Evolutionary conservation across 2,113 vertebrate species (phyloP).

Genomic region (Planiliza haematocheilus): DNA sequence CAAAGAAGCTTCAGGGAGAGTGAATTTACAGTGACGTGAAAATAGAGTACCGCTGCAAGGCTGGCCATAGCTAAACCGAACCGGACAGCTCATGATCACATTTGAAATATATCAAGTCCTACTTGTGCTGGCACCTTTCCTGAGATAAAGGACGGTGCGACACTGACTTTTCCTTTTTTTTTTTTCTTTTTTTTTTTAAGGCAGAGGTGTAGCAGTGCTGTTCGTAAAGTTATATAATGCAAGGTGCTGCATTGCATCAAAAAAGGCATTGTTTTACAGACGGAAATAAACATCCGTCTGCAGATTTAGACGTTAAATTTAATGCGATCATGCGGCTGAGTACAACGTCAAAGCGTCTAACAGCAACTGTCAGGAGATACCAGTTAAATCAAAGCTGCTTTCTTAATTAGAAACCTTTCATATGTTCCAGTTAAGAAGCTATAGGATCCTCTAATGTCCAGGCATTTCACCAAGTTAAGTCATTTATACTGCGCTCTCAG

Average conservation of each 20-base stretch:
- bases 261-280: conserved; percentile 34
- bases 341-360: not conserved
- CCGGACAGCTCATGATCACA: conserved; percentile 61
- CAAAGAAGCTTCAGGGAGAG: conserved; percentile 56
- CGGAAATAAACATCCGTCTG: not conserved
- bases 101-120: conserved; percentile 59
- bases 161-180: conserved; percentile 19
- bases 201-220: conserved; percentile 32
- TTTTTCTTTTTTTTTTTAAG: conserved; percentile 10
- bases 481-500: conserved; percentile 36
- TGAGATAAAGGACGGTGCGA: conserved; percentile 59
- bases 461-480: conserved; percentile 51
- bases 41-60: conserved; percentile 49
- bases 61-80: conserved; percentile 48
- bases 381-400: conserved; percentile 10
- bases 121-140: conserved; percentile 54
- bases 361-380: not conserved
- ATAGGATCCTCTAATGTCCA: conserved; percentile 37
- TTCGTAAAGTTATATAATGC: conserved; percentile 71
- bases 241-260: conserved; percentile 71
- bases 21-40: conserved; percentile 73
- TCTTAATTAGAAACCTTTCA: conserved; percentile 5
- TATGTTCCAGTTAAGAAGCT: conserved; percentile 1
- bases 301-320: not conserved
- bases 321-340: not conserved